These are phyloP conservation scores for Stenurella melanura DNA, from an alignment of 2,888 invertebrate species.

Conservation along the genomic window DNA sequence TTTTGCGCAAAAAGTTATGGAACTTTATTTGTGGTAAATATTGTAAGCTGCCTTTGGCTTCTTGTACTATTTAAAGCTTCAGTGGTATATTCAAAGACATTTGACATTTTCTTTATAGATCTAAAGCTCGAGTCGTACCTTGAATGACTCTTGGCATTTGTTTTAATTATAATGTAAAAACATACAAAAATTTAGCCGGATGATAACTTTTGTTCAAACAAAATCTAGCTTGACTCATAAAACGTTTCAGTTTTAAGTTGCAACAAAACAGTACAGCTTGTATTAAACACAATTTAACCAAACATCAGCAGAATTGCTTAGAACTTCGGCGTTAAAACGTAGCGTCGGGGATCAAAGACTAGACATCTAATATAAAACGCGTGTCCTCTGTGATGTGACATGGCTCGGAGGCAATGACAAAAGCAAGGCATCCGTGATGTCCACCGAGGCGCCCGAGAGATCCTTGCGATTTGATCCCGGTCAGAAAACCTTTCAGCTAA, in stretches of 20 bases:
- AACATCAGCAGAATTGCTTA: constrained; percentile 29
- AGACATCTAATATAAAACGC: constrained; percentile 57
- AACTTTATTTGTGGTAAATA: too few species aligned
- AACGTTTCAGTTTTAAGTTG: background rate
- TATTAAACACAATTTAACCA: constrained; percentile 31
- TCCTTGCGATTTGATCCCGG: constrained; percentile 44
- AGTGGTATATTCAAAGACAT: too few species aligned
- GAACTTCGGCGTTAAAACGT: constrained; percentile 36
- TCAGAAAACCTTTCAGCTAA: constrained; percentile 67
- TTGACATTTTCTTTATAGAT: too few species aligned
- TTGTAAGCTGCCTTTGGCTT: too few species aligned
- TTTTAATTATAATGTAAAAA: too few species aligned
- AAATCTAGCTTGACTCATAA: background rate
- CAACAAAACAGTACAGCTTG: constrained; percentile 9
- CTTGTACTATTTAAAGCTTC: too few species aligned
- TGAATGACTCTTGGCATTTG: too few species aligned
- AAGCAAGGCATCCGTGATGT: constrained; percentile 56
- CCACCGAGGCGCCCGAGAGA: constrained; percentile 55
- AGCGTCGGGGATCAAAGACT: constrained; percentile 48
- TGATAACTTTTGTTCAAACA: too few species aligned
- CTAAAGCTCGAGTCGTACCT: too few species aligned
- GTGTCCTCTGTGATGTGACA: constrained; percentile 52
- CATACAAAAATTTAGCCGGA: too few species aligned
- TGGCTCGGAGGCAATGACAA: constrained; percentile 49
- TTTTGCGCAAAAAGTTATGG: too few species aligned